Percentiles rank a stretch among this genome's conserved stretches.
Evolutionary conservation across 2,797 vertebrate genomes (phyloP).

Genomic region (Scolopax bukidnonensis): DNA sequence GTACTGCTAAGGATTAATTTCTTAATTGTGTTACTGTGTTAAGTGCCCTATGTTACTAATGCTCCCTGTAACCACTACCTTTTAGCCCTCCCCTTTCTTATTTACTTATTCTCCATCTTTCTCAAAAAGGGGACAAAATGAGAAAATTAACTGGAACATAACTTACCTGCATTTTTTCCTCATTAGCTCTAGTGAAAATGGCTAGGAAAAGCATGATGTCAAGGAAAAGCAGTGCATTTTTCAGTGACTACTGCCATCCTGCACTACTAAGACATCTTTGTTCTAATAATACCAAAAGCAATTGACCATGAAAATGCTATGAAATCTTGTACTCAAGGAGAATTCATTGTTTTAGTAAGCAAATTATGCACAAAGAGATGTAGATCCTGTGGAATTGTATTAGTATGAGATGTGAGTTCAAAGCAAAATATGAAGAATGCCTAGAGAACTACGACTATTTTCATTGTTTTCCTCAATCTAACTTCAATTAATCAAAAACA

Average conservation of each 20-base stretch:
- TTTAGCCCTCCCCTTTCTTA: background rate
- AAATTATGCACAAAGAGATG: background rate
- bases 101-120: background rate
- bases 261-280: slow-evolving; percentile 1
- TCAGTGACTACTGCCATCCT: background rate
- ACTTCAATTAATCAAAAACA: background rate
- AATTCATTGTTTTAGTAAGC: slow-evolving; percentile 23
- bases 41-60: slow-evolving; percentile 1
- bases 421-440: background rate
- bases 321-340: background rate
- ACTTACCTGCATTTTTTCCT: background rate
- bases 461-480: background rate
- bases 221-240: slow-evolving; percentile 13
- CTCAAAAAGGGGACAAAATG: slow-evolving; percentile 30
- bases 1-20: background rate
- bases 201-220: background rate
- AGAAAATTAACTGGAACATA: slow-evolving; percentile 1
- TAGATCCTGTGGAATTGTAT: background rate
- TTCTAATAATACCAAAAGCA: slow-evolving; percentile 32
- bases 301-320: slow-evolving; percentile 39
- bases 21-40: background rate
- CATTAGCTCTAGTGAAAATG: background rate
- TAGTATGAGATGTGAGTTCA: background rate
- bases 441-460: background rate
- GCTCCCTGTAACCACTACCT: background rate